These are phyloP conservation scores for Epinephelus lanceolatus DNA, from an alignment of 2,113 vertebrate genomes.

Conservation along the genomic window DNA sequence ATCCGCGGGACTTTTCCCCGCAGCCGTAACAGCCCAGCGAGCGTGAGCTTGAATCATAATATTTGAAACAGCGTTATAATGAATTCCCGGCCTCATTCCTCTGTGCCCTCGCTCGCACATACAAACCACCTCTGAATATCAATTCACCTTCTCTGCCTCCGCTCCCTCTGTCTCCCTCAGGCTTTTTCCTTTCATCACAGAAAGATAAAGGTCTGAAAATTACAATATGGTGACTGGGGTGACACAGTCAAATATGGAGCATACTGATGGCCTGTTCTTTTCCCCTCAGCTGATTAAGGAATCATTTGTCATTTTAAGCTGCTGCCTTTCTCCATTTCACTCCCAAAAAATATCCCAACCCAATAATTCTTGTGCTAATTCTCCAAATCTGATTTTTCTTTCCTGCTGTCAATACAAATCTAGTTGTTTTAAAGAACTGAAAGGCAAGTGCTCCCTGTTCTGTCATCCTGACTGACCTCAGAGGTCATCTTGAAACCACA, in stretches of 20 bases:
- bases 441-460: not conserved
- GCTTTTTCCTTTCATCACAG: slow-evolving; percentile 60
- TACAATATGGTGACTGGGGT: slow-evolving; percentile 57
- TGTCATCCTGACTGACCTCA: not conserved
- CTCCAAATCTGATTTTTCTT: not conserved
- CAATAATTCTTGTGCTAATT: slow-evolving; percentile 15
- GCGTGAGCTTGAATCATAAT: slow-evolving; percentile 76
- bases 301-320: slow-evolving; percentile 38
- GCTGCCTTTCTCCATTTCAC: not conserved
- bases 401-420: not conserved
- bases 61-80: slow-evolving; percentile 67
- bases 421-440: not conserved
- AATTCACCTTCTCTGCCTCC: slow-evolving; percentile 40
- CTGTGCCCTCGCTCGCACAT: slow-evolving; percentile 42
- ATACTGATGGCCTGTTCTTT: slow-evolving; percentile 36
- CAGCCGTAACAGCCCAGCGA: slow-evolving; percentile 25
- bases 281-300: slow-evolving; percentile 30
- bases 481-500: not conserved
- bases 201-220: slow-evolving; percentile 68
- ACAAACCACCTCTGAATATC: slow-evolving; percentile 64
- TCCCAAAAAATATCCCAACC: not conserved
- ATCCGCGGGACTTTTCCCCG: slow-evolving; percentile 21
- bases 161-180: slow-evolving; percentile 46
- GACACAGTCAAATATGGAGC: slow-evolving; percentile 55
- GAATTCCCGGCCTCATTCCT: slow-evolving; percentile 69